A percentile compares a stretch with the other conserved stretches of the same genome.
Evolutionary conservation across 2,888 invertebrate species (phyloP).

Genomic region (Hesperia comma): DNA sequence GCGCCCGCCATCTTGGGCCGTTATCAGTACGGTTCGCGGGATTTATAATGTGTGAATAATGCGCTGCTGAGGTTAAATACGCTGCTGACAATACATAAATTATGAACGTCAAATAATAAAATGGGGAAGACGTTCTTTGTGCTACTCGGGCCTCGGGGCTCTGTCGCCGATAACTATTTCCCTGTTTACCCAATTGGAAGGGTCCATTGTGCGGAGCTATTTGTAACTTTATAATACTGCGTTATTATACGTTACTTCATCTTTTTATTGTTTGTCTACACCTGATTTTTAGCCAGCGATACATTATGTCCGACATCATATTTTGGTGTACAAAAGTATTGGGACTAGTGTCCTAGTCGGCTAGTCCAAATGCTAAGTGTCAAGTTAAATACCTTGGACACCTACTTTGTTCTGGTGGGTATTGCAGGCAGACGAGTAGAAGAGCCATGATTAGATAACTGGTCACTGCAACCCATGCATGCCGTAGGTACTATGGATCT

Average conservation of each 20-base stretch:
- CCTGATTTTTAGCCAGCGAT: neutral
- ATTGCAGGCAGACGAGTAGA: too few species aligned
- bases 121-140: conserved; percentile 56
- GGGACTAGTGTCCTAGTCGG: too few species aligned
- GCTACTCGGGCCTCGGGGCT: conserved; percentile 32
- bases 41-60: conserved; percentile 83
- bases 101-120: conserved; percentile 62
- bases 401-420: too few species aligned
- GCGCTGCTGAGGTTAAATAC: conserved; percentile 72
- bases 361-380: too few species aligned
- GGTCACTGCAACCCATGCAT: too few species aligned
- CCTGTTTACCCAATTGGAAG: conserved; percentile 75
- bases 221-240: conserved; percentile 41
- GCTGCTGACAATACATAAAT: conserved; percentile 79
- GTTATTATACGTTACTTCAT: conserved; percentile 5
- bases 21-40: conserved; percentile 75
- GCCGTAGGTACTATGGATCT: too few species aligned
- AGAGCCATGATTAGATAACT: too few species aligned
- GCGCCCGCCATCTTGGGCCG: conserved; percentile 68
- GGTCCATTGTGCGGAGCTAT: conserved; percentile 50
- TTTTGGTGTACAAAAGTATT: too few species aligned
- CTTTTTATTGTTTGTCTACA: neutral
- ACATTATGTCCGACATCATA: neutral
- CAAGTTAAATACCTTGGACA: too few species aligned
- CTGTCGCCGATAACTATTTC: conserved; percentile 68